phyloP scores from a whole-genome alignment of 2,797 vertebrate species.

The Moxostoma hubbsi region DNA sequence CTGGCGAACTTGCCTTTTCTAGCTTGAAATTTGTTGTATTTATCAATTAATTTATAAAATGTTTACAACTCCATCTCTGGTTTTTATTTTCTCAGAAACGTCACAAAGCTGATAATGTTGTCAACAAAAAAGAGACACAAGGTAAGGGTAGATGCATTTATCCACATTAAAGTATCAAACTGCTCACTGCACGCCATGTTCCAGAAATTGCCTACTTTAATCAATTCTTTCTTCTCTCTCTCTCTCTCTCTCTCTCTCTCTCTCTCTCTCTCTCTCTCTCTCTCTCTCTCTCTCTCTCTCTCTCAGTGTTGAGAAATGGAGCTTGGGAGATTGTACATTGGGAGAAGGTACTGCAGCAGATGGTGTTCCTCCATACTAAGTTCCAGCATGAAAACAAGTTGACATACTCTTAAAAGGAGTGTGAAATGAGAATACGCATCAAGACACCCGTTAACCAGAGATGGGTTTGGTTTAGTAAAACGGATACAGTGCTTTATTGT shows the following conservation, averaged over 20 bases:
- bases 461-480: constrained; percentile 3
- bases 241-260: constrained; percentile 16
- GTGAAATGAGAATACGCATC: background rate
- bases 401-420: constrained; percentile 1
- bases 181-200: constrained; percentile 12
- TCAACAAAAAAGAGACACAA: constrained; percentile 99
- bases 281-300: background rate
- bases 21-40: too few species aligned
- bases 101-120: constrained; percentile 93
- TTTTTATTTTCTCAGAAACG: constrained; percentile 85
- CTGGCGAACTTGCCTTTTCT: too few species aligned
- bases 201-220: too few species aligned
- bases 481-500: constrained; percentile 8
- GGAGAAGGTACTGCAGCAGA: constrained; percentile 91
- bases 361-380: constrained; percentile 16
- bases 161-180: background rate
- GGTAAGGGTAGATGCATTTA: constrained; percentile 76
- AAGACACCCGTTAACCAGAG: constrained; percentile 1
- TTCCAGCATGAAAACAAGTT: constrained; percentile 18
- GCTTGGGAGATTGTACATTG: constrained; percentile 99
- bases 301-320: constrained; percentile 91
- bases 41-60: too few species aligned
- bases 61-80: too few species aligned
- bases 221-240: background rate
- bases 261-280: constrained; percentile 10